These are phyloP conservation scores for Conus betulinus DNA, from an alignment of 1,140 invertebrate species.

Conservation along the genomic window DNA sequence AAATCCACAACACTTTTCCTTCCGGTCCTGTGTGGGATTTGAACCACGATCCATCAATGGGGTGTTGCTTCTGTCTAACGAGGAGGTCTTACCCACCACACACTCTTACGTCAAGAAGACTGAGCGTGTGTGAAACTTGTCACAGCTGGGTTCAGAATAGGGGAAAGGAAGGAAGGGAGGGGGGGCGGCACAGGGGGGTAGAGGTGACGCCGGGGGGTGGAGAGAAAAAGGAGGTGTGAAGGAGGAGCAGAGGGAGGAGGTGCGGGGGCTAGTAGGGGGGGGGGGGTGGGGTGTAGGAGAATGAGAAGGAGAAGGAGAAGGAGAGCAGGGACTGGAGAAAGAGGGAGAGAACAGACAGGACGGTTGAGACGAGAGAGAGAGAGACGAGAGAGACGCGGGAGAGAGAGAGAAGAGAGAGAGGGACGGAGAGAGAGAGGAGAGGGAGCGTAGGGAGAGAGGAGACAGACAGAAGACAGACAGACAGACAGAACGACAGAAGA, in stretches of 20 bases:
- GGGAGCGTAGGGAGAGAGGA: too few relatives aligned
- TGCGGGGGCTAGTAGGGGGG: not conserved
- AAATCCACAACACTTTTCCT: too few relatives aligned
- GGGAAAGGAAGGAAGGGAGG: not conserved
- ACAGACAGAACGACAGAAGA: too few relatives aligned
- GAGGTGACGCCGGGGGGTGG: not conserved
- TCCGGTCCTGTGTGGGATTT: too few relatives aligned
- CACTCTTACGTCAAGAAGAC: not conserved
- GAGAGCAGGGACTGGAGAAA: not conserved
- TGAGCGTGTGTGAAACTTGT: not conserved
- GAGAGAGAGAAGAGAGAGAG: too few relatives aligned
- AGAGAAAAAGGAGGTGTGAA: not conserved
- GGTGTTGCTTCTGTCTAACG: too few relatives aligned
- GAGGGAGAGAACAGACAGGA: not conserved
- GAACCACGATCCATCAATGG: too few relatives aligned
- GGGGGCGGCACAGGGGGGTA: not conserved
- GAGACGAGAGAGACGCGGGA: too few relatives aligned
- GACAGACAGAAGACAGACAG: too few relatives aligned
- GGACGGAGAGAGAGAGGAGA: too few relatives aligned
- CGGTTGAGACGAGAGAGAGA: too few relatives aligned
- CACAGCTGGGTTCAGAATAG: not conserved
- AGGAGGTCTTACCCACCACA: too few relatives aligned
- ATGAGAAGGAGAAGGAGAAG: not conserved
- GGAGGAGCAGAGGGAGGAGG: not conserved
- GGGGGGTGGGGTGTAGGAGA: not conserved